Conservation (phyloP, 1,140 invertebrate genomes). For the Meteorus sp. region DNA sequence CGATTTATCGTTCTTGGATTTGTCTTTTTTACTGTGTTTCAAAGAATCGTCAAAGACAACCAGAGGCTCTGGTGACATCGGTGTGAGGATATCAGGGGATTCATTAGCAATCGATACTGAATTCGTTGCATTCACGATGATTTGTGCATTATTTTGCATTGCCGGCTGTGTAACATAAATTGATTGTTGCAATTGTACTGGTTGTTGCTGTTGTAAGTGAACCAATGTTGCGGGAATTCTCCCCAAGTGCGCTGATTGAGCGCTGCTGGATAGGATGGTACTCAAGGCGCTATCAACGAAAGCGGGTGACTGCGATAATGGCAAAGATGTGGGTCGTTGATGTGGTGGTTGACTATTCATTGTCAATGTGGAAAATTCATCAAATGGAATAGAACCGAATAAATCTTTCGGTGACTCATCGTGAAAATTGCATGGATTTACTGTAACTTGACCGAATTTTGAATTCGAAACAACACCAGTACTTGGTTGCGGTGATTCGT, state of each 20-base stretch:
- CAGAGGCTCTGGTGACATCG: conserved; percentile 49
- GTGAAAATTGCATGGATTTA: conserved; percentile 13
- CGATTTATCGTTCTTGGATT: conserved; percentile 53
- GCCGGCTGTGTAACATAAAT: conserved; percentile 30
- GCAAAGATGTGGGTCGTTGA: conserved; percentile 46
- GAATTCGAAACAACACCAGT: conserved; percentile 28
- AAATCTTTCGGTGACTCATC: conserved; percentile 56
- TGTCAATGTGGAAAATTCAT: conserved; percentile 51
- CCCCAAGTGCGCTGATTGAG: conserved; percentile 22
- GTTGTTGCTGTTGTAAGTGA: background rate
- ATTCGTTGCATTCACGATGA: conserved; percentile 40
- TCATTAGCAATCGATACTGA: conserved; percentile 37
- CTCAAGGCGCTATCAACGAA: conserved; percentile 38
- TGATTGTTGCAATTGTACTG: no score
- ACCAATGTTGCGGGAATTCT: conserved; percentile 19
- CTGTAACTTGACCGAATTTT: conserved; percentile 31
- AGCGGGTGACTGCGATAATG: conserved; percentile 41
- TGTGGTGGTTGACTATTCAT: conserved; percentile 42
- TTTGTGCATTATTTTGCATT: conserved; percentile 34
- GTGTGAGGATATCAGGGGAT: conserved; percentile 34
- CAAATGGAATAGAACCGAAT: conserved; percentile 67
- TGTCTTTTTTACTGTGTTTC: conserved; percentile 58
- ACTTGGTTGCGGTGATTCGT: background rate
- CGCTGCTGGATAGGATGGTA: conserved; percentile 38
- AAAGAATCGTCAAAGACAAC: conserved; percentile 35